These are phyloP conservation scores for Bombus superbus DNA, from an alignment of 1,140 invertebrate genomes.

Conservation along the genomic window DNA sequence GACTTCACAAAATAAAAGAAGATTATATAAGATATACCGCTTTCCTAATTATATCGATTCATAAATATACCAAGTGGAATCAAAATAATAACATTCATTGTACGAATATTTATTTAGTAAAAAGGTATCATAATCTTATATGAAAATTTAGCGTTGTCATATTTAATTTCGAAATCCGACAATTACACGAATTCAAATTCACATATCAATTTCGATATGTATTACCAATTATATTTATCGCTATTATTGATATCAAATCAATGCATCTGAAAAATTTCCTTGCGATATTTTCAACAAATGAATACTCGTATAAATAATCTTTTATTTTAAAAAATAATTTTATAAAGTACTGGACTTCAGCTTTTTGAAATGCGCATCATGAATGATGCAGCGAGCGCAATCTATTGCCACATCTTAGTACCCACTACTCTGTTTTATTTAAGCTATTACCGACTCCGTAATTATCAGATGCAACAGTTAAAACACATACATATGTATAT, in stretches of 20 bases:
- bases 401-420: slow-evolving; percentile 16
- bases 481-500: background rate
- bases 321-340: background rate
- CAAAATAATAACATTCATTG: background rate
- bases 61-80: background rate
- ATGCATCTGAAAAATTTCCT: background rate
- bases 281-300: background rate
- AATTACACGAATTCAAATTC: background rate
- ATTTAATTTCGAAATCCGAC: background rate
- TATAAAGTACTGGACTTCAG: background rate
- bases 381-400: slow-evolving; percentile 19
- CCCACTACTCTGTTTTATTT: background rate
- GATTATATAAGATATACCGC: slow-evolving; percentile 5
- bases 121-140: background rate
- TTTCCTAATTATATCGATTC: slow-evolving; percentile 17
- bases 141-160: background rate
- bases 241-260: background rate
- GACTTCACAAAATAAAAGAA: slow-evolving; percentile 29
- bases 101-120: too few relatives aligned
- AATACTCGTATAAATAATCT: background rate
- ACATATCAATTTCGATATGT: too few relatives aligned
- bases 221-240: background rate
- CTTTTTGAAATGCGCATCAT: background rate
- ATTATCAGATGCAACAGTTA: slow-evolving; percentile 16
- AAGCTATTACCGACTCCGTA: slow-evolving; percentile 20